phyloP scores from a whole-genome alignment of 2,797 vertebrate species.

The Acridotheres tristis region DNA sequence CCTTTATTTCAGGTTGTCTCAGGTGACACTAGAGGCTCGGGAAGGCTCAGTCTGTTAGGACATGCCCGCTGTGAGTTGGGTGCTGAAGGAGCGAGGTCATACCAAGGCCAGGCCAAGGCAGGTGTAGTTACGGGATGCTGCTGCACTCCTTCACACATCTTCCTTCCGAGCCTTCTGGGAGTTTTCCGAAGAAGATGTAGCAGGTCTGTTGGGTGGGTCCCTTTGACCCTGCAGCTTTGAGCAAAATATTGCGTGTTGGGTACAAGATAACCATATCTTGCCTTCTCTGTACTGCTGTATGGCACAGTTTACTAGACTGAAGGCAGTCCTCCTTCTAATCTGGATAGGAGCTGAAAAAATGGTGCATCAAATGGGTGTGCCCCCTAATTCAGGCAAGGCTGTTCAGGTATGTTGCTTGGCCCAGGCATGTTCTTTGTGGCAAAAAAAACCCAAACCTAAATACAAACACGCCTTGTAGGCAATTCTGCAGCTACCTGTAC shows the following conservation, averaged over 20 bases:
- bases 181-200: background rate
- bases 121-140: background rate
- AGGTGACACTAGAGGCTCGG: background rate
- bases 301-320: background rate
- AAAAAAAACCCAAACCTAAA: background rate
- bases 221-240: background rate
- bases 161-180: background rate
- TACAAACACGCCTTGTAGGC: fast-evolving
- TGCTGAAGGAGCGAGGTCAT: background rate
- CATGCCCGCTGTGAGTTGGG: background rate
- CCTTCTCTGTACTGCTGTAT: background rate
- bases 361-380: background rate
- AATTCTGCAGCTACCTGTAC: background rate
- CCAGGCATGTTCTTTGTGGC: background rate
- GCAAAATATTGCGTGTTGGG: background rate
- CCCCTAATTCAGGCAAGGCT: background rate
- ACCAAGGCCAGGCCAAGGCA: background rate
- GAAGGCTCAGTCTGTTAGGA: background rate
- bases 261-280: background rate
- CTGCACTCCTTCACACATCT: background rate
- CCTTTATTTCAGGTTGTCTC: background rate
- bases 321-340: background rate
- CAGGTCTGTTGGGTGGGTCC: background rate
- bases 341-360: background rate
- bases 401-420: background rate